Percentiles rank a stretch among this genome's conserved stretches.
phyloP scores from a whole-genome alignment of 2,113 vertebrate species.

The Motacilla alba region DNA sequence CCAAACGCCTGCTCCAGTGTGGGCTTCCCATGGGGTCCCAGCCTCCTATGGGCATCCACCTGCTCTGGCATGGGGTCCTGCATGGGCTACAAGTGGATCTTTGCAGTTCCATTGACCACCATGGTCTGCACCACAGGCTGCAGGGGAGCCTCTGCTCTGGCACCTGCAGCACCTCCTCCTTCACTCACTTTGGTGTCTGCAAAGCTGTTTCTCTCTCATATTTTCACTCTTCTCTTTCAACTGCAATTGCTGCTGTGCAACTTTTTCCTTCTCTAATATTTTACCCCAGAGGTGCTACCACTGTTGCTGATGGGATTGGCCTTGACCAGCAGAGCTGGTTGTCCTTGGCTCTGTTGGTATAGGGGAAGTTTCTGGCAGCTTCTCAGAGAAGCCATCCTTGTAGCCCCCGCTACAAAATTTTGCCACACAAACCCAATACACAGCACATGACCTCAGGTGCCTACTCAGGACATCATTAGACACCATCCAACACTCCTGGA shows the following conservation, averaged over 20 bases:
- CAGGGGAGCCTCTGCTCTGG: neutral
- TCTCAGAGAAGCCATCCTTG: neutral
- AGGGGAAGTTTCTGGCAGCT: neutral
- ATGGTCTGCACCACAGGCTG: neutral
- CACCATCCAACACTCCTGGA: neutral
- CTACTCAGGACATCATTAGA: neutral
- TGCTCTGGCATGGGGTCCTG: neutral
- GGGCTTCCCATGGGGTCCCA: neutral
- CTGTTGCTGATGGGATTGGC: neutral
- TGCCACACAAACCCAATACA: neutral
- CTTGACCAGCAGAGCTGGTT: accelerated
- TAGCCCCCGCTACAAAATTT: neutral
- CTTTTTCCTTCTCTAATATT: neutral
- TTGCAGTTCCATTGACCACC: neutral
- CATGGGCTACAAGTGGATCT: neutral
- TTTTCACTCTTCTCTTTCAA: neutral
- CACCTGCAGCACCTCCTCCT: neutral
- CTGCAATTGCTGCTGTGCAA: neutral
- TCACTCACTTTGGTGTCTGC: neutral
- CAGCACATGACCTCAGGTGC: neutral
- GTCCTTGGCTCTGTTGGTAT: neutral
- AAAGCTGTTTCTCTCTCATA: neutral
- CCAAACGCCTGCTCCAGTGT: neutral
- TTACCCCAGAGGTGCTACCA: neutral
- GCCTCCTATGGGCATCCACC: neutral